A percentile compares a stretch with the other conserved stretches of the same genome.
Evolutionary conservation across 2,113 vertebrate genomes (phyloP).

Genomic region (Pipa parva): DNA sequence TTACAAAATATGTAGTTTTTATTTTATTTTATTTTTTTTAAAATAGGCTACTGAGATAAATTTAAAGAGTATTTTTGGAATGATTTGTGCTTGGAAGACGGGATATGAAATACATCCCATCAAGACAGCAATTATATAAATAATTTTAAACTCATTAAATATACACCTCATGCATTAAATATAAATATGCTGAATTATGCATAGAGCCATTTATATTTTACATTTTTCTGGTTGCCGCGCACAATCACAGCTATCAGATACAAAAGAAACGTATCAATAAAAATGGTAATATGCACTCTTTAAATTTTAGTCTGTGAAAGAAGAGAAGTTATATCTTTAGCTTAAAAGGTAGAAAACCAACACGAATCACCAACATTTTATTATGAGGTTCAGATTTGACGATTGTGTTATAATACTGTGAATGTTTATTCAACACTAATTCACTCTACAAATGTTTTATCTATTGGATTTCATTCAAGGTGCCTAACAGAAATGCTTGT

Average conservation of each 20-base stretch:
- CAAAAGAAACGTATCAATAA: slow-evolving; percentile 23
- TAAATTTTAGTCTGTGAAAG: slow-evolving; percentile 1
- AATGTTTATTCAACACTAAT: slow-evolving; percentile 22
- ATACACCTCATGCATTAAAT: slow-evolving; percentile 41
- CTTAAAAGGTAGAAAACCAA: background rate
- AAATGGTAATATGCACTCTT: background rate
- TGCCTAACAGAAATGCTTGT: slow-evolving; percentile 4
- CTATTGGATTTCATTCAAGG: slow-evolving; percentile 17
- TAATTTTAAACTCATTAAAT: slow-evolving; percentile 43
- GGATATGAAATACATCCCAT: slow-evolving; percentile 35
- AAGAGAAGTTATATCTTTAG: background rate
- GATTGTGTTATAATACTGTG: background rate
- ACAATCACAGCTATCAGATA: slow-evolving; percentile 28
- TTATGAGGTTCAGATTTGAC: background rate
- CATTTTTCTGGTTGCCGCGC: slow-evolving; percentile 33
- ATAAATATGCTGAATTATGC: slow-evolving; percentile 29
- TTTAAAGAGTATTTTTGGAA: slow-evolving; percentile 30
- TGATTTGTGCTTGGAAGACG: slow-evolving; percentile 30
- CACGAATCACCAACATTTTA: background rate
- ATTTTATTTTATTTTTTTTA: too few species aligned
- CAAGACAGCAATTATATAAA: slow-evolving; percentile 40
- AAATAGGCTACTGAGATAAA: slow-evolving; percentile 37
- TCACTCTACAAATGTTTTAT: background rate
- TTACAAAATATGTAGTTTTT: slow-evolving; percentile 45
- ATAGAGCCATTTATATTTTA: slow-evolving; percentile 36